Evolutionary conservation across 1,140 invertebrate genomes (phyloP), one percentile per base, ranked within the genome.

Genomic region (Listronotus bonariensis): DNA sequence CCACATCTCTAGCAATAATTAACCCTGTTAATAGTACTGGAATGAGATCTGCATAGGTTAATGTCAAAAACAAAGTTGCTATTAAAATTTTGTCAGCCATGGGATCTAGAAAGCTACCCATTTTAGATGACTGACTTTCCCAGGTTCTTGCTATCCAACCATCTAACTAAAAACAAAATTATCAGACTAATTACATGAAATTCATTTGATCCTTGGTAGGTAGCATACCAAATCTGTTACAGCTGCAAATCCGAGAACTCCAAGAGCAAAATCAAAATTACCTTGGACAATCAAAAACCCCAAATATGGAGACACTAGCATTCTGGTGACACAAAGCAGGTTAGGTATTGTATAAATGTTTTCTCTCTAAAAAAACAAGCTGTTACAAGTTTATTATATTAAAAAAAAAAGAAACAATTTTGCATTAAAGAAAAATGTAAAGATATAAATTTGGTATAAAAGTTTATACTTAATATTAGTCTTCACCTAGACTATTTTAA

Each of bases 81-180:
- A 99, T 88, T 6, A 99, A 82, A 14, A 98, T 82, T 83, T 99
- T 99, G 79, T 99, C 97, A n/a, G 96, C 96, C 79, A 97, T 86
- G 10, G 97, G 97, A 81, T 99, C 97, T n/a, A 99, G 76, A 77
- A 97, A 96, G 67, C 93, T 95, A 7, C 97, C 97, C 68, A 96
- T 85, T 76, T 92, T 92, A 26, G 95, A 93, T 12, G 91, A 88
- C 79, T 98, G 96, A 51, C 89, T 91, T 52, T 88, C 85, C 87
- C 93, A 97, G 53, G 89, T 92, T 53, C 97, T 86, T 10, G 97
- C 96, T 76, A 98, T 97, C 86, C 91, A 97, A 20, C 97, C 97
- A 86, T 99, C 97, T 43, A 95, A 74, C 92, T 95, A 80, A 61
- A 80, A 85, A 62, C 17, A 56, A 6, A 6, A 51, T 34, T 51